These are phyloP conservation scores for Brachyhypopomus occidentalis DNA, from an alignment of 2,113 vertebrate genomes.

Conservation along the genomic window DNA sequence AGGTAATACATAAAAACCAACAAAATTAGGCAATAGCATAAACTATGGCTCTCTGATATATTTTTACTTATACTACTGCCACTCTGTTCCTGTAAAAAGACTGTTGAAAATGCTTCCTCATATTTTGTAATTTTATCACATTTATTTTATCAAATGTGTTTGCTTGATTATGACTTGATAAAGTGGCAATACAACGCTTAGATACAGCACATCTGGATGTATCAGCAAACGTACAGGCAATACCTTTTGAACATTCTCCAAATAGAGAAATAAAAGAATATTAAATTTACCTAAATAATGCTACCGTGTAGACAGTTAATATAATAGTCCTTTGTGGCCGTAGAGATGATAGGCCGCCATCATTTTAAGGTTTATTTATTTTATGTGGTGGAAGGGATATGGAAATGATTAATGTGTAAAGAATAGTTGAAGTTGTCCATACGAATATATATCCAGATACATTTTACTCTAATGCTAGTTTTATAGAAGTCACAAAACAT, in stretches of 20 bases:
- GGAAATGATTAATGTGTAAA: neutral
- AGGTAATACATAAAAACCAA: neutral
- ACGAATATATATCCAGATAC: neutral
- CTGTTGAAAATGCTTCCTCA: neutral
- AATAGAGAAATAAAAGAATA: slow-evolving; percentile 13
- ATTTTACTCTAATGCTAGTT: neutral
- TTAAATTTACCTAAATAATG: slow-evolving; percentile 22
- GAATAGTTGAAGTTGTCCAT: neutral
- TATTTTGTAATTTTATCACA: slow-evolving; percentile 5
- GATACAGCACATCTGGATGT: slow-evolving; percentile 31
- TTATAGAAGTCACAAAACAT: slow-evolving; percentile 6
- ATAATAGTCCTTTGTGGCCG: slow-evolving; percentile 11
- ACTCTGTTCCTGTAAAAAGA: neutral
- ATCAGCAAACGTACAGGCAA: neutral
- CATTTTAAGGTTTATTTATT: slow-evolving; percentile 24
- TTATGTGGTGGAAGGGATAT: neutral
- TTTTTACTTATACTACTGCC: slow-evolving; percentile 28
- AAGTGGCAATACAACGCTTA: slow-evolving; percentile 49
- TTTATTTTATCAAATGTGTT: slow-evolving; percentile 7
- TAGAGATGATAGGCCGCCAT: slow-evolving; percentile 1
- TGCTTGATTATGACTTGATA: neutral
- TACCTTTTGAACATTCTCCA: slow-evolving; percentile 4
- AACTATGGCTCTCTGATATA: slow-evolving; percentile 13
- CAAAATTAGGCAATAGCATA: neutral
- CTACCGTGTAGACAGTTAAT: slow-evolving; percentile 28